These are phyloP conservation scores for Drosophila differens DNA, from an alignment of 2,888 invertebrate genomes.

Conservation along the genomic window DNA sequence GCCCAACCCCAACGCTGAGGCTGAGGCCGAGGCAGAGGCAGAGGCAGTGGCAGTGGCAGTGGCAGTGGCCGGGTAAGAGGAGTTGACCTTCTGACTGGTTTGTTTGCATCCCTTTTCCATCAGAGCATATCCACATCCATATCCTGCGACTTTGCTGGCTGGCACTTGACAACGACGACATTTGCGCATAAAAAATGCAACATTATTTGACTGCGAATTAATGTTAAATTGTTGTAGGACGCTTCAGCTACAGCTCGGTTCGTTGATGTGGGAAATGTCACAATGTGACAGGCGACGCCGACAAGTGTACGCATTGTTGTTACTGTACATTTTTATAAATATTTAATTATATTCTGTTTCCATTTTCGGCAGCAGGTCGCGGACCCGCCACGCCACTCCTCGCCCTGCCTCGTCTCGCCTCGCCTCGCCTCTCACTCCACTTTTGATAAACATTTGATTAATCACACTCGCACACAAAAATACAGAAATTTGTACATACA, in stretches of 20 bases:
- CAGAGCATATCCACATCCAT: slow-evolving; percentile 35
- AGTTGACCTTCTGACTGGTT: slow-evolving; percentile 41
- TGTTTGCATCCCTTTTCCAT: slow-evolving; percentile 54
- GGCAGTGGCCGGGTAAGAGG: slow-evolving; percentile 7
- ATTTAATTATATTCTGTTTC: slow-evolving; percentile 78
- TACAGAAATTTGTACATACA: not conserved
- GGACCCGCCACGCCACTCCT: not conserved
- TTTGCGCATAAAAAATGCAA: slow-evolving; percentile 83
- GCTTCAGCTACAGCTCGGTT: slow-evolving; percentile 29
- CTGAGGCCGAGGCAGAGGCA: slow-evolving; percentile 1
- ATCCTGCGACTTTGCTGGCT: slow-evolving; percentile 53
- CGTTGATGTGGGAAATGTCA: slow-evolving; percentile 84
- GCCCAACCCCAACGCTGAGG: slow-evolving; percentile 20
- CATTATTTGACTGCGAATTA: slow-evolving; percentile 83
- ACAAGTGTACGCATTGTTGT: slow-evolving; percentile 75
- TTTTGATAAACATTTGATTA: slow-evolving; percentile 72
- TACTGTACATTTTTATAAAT: slow-evolving; percentile 76
- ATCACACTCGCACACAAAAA: slow-evolving; percentile 55
- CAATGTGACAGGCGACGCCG: slow-evolving; percentile 74
- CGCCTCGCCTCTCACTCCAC: slow-evolving; percentile 4
- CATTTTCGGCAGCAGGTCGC: slow-evolving; percentile 50
- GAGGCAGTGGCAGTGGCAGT: slow-evolving; percentile 4
- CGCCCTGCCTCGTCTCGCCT: not conserved
- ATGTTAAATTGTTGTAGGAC: slow-evolving; percentile 81
- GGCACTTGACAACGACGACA: slow-evolving; percentile 83